phyloP scores from a whole-genome alignment of 2,888 invertebrate species.

The Oscheius sp. region DNA sequence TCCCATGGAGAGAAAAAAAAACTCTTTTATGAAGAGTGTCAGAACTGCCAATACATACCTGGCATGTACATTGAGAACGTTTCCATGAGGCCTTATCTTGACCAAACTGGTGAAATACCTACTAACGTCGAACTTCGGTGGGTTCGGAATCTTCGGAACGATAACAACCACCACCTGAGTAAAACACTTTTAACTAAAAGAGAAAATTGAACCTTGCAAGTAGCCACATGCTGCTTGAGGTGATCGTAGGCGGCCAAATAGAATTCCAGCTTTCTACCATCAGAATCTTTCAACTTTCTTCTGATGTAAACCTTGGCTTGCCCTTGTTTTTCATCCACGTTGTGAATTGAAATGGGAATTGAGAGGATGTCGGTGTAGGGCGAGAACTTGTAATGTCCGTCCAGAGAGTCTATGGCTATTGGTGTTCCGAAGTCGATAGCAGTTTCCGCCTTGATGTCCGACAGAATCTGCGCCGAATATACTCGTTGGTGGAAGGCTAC shows the following conservation, averaged over 20 bases:
- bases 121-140: conserved; percentile 28
- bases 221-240: conserved; percentile 19
- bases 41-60: conserved; percentile 4
- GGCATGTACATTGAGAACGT: conserved; percentile 24
- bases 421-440: conserved; percentile 16
- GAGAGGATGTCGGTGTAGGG: conserved; percentile 19
- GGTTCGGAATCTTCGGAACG: conserved; percentile 28
- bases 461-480: conserved; percentile 29
- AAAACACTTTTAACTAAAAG: background rate
- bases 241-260: conserved; percentile 29
- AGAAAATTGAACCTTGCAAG: conserved; percentile 12
- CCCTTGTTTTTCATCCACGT: conserved; percentile 15
- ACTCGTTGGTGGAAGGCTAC: conserved; percentile 18
- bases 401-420: conserved; percentile 9
- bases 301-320: conserved; percentile 28
- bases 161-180: conserved; percentile 21
- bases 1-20: too few relatives aligned
- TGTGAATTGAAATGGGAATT: conserved; percentile 16
- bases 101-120: conserved; percentile 26
- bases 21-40: too few relatives aligned
- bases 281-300: conserved; percentile 1
- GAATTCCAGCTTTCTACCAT: conserved; percentile 15
- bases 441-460: conserved; percentile 13
- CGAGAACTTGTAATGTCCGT: conserved; percentile 8
- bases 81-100: background rate